Evolutionary conservation across 2,888 invertebrate genomes (phyloP).

Genomic region (Acronicta aceris): DNA sequence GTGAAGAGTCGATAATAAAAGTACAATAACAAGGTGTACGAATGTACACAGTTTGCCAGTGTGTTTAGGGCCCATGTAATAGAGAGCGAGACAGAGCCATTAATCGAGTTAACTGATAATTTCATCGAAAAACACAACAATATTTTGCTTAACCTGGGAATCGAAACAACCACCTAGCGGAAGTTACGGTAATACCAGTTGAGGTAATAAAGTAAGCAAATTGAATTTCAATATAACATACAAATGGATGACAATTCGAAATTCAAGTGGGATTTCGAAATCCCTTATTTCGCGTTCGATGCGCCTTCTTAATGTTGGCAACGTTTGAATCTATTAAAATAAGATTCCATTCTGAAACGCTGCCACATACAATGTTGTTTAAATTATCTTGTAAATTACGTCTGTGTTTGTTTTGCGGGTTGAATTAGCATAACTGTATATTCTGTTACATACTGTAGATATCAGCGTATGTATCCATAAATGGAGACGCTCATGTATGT

Average conservation of each 20-base stretch:
- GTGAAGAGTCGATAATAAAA: no score
- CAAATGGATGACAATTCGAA: constrained; percentile 7
- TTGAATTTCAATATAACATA: not conserved
- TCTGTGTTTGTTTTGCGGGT: constrained; percentile 29
- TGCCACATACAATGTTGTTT: constrained; percentile 16
- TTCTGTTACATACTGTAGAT: constrained; percentile 4
- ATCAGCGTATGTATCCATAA: not conserved
- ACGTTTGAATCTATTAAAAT: constrained; percentile 35
- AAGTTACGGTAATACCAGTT: no score
- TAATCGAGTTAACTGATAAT: no score
- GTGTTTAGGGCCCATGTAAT: no score
- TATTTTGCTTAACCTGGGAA: not conserved
- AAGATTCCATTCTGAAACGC: constrained; percentile 12
- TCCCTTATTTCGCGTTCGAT: not conserved
- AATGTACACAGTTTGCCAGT: no score
- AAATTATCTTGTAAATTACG: constrained; percentile 47
- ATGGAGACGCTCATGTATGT: not conserved
- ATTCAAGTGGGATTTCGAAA: constrained; percentile 9
- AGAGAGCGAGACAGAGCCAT: no score
- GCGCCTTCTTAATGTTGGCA: not conserved
- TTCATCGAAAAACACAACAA: no score
- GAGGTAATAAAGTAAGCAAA: no score
- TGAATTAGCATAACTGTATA: constrained; percentile 43
- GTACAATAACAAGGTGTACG: no score
- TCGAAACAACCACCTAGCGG: constrained; percentile 28